Conservation (phyloP, 2,797 vertebrate species). For the Semaprochilodus insignis region DNA sequence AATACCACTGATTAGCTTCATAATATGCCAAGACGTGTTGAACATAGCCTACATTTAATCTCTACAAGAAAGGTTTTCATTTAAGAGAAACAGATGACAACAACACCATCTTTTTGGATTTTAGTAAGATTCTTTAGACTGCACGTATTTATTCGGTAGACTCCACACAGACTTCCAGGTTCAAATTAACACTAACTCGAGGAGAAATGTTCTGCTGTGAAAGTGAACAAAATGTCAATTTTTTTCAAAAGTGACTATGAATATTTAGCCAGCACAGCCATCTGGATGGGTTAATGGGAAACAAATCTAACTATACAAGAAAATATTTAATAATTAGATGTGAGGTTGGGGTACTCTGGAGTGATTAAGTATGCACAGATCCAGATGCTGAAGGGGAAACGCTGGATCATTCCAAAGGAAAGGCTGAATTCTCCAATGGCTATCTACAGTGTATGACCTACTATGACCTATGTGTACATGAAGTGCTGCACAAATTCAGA, state of each 20-base stretch:
- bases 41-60: conserved; percentile 26
- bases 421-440: conserved; percentile 41
- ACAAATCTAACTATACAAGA: conserved; percentile 4
- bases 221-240: background rate
- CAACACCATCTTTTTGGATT: too few relatives aligned
- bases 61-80: conserved; percentile 5
- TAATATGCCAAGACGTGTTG: conserved; percentile 20
- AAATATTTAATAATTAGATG: conserved; percentile 36
- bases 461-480: conserved; percentile 3
- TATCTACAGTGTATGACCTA: conserved; percentile 65
- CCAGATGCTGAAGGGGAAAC: conserved; percentile 65
- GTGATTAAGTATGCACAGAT: conserved; percentile 44
- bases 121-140: background rate
- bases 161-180: background rate
- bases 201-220: background rate
- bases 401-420: conserved; percentile 39
- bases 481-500: background rate
- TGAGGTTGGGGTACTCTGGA: background rate
- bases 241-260: conserved; percentile 23
- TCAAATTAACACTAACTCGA: conserved; percentile 22
- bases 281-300: conserved; percentile 35
- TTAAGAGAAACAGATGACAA: conserved; percentile 15
- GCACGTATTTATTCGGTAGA: background rate
- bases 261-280: conserved; percentile 42
- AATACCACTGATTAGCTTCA: conserved; percentile 36